A percentile compares a stretch with the other conserved stretches of the same genome.
These are phyloP conservation scores for Epinotia nisella DNA, from an alignment of 2,888 invertebrate species.

Conservation along the genomic window DNA sequence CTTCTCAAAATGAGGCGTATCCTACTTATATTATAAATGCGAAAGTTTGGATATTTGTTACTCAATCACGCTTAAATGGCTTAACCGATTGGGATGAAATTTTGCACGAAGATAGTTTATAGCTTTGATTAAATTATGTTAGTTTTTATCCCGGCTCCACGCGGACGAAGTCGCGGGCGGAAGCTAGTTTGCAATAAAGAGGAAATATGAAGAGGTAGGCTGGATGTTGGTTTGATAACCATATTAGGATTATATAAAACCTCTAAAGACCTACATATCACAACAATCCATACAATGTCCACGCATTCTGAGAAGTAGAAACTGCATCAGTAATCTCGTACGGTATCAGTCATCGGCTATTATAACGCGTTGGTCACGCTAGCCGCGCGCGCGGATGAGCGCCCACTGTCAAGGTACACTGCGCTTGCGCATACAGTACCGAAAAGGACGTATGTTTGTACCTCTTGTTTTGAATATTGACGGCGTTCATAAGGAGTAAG, in stretches of 20 bases:
- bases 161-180: no score
- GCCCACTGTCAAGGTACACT: conserved; percentile 54
- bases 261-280: background rate
- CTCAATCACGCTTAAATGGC: no score
- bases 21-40: no score
- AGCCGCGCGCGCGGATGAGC: conserved; percentile 47
- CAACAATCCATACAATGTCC: conserved; percentile 1
- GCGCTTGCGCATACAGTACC: conserved; percentile 35
- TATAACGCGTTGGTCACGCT: conserved; percentile 46
- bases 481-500: conserved; percentile 17
- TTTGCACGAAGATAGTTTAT: no score
- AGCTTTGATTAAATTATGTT: no score
- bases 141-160: no score
- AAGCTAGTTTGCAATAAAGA: no score
- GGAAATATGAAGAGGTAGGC: no score
- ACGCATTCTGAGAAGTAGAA: conserved; percentile 29
- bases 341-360: conserved; percentile 42
- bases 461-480: conserved; percentile 21
- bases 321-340: conserved; percentile 32
- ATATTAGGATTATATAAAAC: background rate
- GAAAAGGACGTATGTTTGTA: background rate
- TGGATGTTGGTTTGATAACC: background rate
- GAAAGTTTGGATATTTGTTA: no score
- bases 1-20: no score
- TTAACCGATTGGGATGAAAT: no score